Evolutionary conservation across 2,888 invertebrate genomes (phyloP).

Genomic region (Prosopocoilus inquinatus): DNA sequence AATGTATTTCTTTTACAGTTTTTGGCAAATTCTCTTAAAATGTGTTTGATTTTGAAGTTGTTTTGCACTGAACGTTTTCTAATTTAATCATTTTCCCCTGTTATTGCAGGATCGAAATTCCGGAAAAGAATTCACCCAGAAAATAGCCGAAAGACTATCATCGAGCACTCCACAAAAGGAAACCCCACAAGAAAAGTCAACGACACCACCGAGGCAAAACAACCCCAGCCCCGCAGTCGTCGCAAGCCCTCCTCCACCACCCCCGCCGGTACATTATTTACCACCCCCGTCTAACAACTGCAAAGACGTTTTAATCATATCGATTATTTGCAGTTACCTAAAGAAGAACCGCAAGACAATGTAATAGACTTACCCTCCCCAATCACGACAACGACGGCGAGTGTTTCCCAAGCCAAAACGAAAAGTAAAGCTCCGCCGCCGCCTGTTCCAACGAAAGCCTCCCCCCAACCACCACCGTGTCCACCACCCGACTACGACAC

Average conservation of each 20-base stretch:
- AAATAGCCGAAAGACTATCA: conserved; percentile 40
- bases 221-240: conserved; percentile 7
- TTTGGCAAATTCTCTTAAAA: too few relatives aligned
- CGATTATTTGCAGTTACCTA: conserved; percentile 26
- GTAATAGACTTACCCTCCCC: conserved; percentile 5
- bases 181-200: conserved; percentile 36
- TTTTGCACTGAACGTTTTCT: too few relatives aligned
- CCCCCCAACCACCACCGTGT: conserved; percentile 51
- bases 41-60: too few relatives aligned
- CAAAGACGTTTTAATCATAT: not conserved
- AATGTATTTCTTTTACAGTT: too few relatives aligned
- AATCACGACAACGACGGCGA: not conserved
- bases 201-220: conserved; percentile 33
- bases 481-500: conserved; percentile 59
- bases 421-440: conserved; percentile 42
- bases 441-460: conserved; percentile 44
- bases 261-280: conserved; percentile 57
- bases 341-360: conserved; percentile 11
- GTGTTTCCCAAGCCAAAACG: conserved; percentile 9
- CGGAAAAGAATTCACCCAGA: conserved; percentile 39
- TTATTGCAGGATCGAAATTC: conserved; percentile 43
- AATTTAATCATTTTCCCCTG: too few relatives aligned
- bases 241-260: conserved; percentile 55
- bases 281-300: not conserved
- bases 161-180: conserved; percentile 35